A percentile compares a stretch with the other conserved stretches of the same genome.
These are phyloP conservation scores for Belgica antarctica DNA, from an alignment of 2,888 invertebrate species.

Conservation along the genomic window DNA sequence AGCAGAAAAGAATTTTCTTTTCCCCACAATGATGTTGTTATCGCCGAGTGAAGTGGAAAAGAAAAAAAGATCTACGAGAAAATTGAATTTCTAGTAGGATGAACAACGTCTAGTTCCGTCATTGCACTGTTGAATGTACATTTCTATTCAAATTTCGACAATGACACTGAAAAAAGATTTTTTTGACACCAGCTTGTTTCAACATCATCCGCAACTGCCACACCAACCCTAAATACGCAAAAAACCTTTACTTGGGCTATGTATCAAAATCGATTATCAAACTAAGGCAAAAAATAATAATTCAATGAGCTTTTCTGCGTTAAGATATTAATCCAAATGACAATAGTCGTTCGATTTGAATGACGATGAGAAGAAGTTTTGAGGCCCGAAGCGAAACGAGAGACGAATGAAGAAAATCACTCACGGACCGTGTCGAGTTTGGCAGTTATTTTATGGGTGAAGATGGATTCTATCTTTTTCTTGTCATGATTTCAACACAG, in stretches of 20 bases:
- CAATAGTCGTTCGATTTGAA: constrained; percentile 23
- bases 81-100: constrained; percentile 33
- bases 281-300: constrained; percentile 37
- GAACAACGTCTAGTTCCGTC: too few relatives aligned
- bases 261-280: constrained; percentile 32
- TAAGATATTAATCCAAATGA: constrained; percentile 42
- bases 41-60: not conserved
- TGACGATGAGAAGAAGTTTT: not conserved
- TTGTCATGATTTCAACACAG: not conserved
- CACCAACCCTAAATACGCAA: too few relatives aligned
- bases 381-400: not conserved
- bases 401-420: too few relatives aligned
- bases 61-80: constrained; percentile 11
- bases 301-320: constrained; percentile 33
- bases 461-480: not conserved
- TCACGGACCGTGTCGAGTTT: too few relatives aligned
- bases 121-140: too few relatives aligned
- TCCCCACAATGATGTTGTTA: not conserved
- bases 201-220: too few relatives aligned
- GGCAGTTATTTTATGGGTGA: not conserved
- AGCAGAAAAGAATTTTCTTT: not conserved
- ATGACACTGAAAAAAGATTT: too few relatives aligned
- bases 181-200: too few relatives aligned
- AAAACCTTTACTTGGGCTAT: not conserved
- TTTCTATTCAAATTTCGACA: too few relatives aligned